These are phyloP conservation scores for Bactericera cockerelli DNA, from an alignment of 1,140 invertebrate genomes.

Conservation along the genomic window DNA sequence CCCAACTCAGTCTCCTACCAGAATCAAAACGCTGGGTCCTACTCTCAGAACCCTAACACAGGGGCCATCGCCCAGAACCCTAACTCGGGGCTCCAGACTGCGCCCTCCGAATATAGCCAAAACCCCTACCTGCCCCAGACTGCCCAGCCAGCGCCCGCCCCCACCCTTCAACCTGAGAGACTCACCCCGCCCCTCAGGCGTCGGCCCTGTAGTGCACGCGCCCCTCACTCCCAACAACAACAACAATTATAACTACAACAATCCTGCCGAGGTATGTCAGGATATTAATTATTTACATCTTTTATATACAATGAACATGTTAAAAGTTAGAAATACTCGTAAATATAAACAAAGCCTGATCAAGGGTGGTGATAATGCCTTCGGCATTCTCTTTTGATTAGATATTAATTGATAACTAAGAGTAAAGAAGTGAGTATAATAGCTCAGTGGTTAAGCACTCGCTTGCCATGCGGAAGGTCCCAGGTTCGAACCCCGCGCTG, in stretches of 20 bases:
- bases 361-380: no score
- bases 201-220: background rate
- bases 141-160: background rate
- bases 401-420: no score
- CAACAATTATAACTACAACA: background rate
- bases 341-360: no score
- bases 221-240: background rate
- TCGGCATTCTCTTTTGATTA: no score
- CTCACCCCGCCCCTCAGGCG: background rate
- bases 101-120: background rate
- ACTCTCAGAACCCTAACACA: background rate
- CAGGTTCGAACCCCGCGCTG: no score
- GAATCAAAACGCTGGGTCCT: background rate
- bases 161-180: background rate
- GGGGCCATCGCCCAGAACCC: background rate
- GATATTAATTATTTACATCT: no score
- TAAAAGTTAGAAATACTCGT: no score
- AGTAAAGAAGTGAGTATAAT: no score
- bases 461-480: no score
- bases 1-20: background rate
- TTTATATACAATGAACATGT: no score
- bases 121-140: background rate
- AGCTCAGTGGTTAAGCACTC: no score
- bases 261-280: background rate
- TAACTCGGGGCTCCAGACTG: no score